Percentiles rank a stretch among this genome's conserved stretches.
Evolutionary conservation across 1,140 invertebrate species (phyloP).

Genomic region (Zophobas atratus): DNA sequence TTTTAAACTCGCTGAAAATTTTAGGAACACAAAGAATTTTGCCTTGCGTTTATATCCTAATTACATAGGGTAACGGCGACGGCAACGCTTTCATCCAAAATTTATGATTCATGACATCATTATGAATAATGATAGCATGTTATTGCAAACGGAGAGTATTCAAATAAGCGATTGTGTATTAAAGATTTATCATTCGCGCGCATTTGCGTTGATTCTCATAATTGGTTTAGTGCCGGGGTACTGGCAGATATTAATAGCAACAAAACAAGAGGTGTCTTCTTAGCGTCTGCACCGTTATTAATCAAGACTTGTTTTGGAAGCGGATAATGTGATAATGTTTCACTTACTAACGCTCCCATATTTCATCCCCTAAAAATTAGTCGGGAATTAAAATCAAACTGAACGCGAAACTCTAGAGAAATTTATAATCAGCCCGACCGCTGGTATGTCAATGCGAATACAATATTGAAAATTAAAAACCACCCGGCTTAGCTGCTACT

Average conservation of each 20-base stretch:
- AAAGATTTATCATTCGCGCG: constrained; percentile 58
- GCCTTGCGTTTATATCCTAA: constrained; percentile 29
- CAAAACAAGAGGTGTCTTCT: constrained; percentile 57
- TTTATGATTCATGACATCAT: constrained; percentile 42
- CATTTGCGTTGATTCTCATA: constrained; percentile 57
- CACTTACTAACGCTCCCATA: constrained; percentile 45
- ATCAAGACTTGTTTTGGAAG: constrained; percentile 51
- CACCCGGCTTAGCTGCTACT: not conserved
- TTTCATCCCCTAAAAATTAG: constrained; percentile 43
- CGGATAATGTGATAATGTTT: constrained; percentile 48
- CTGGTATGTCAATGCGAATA: too few species aligned
- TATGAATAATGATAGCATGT: constrained; percentile 46
- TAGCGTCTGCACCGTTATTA: constrained; percentile 52
- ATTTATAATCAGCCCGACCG: too few species aligned
- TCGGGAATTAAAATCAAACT: constrained; percentile 29
- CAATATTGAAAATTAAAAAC: not conserved
- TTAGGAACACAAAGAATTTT: constrained; percentile 14
- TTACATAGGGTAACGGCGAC: constrained; percentile 16
- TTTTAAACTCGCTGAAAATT: constrained; percentile 12
- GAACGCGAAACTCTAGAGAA: constrained; percentile 10
- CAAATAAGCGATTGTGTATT: constrained; percentile 56
- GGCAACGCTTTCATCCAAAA: constrained; percentile 20
- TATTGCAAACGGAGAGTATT: constrained; percentile 50
- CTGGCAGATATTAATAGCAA: constrained; percentile 59
- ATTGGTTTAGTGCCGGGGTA: constrained; percentile 54